A percentile compares a stretch with the other conserved stretches of the same genome.
Conservation (phyloP, 2,888 invertebrate species). For the Drymonia ruficornis region DNA sequence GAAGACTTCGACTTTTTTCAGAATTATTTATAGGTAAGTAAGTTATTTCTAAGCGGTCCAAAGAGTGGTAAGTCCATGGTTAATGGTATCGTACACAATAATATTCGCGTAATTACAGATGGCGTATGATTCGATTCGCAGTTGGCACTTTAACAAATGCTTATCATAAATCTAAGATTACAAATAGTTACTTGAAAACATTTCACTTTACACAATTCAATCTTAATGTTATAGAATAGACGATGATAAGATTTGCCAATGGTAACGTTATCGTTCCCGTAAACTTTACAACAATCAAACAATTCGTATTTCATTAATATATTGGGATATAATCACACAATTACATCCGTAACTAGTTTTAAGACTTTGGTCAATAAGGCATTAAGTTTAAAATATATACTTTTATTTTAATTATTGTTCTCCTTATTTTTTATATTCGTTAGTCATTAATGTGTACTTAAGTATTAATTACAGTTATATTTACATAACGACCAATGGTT, state of each 20-base stretch:
- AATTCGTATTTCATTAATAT: slow-evolving; percentile 68
- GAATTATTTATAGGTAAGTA: too few species aligned
- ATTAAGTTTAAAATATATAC: slow-evolving; percentile 84
- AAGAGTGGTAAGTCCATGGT: too few species aligned
- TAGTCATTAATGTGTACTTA: slow-evolving; percentile 65
- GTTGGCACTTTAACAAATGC: slow-evolving; percentile 46
- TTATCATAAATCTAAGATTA: slow-evolving; percentile 49
- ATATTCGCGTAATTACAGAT: neutral
- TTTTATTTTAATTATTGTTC: slow-evolving; percentile 83
- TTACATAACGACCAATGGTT: slow-evolving; percentile 62
- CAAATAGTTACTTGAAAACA: slow-evolving; percentile 54
- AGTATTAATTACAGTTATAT: slow-evolving; percentile 72
- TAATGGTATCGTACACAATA: neutral
- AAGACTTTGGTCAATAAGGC: slow-evolving; percentile 85
- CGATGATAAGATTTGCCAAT: slow-evolving; percentile 72
- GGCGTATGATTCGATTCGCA: slow-evolving; percentile 4
- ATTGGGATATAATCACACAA: slow-evolving; percentile 71
- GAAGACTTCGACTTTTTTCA: too few species aligned
- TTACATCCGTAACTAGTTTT: slow-evolving; percentile 81
- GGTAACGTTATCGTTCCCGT: slow-evolving; percentile 67
- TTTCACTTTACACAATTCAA: slow-evolving; percentile 47
- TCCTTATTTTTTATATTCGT: slow-evolving; percentile 77
- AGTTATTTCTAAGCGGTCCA: too few species aligned
- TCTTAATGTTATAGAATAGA: slow-evolving; percentile 65
- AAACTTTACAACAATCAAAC: slow-evolving; percentile 82